Evolutionary conservation across 2,113 vertebrate genomes (phyloP).

Genomic region (Pedetes capensis): DNA sequence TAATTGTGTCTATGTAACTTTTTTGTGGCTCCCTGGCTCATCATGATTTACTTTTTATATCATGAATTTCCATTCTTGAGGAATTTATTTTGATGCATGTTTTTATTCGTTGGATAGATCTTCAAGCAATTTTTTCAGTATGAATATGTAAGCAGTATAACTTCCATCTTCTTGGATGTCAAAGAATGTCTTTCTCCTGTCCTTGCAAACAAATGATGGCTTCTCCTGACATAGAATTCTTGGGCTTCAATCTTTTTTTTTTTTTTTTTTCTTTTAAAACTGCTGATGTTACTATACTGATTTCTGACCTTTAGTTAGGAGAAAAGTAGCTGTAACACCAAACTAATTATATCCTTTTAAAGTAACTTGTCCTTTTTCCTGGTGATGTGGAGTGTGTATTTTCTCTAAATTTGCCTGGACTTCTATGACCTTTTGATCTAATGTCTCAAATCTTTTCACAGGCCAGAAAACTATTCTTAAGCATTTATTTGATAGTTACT

Average conservation of each 20-base stretch:
- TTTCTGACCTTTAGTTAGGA: conserved; percentile 51
- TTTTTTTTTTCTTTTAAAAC: conserved; percentile 25
- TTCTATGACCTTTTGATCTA: conserved; percentile 14
- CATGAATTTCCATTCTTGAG: not conserved
- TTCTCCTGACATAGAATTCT: not conserved
- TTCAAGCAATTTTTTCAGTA: conserved; percentile 26
- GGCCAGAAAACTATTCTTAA: not conserved
- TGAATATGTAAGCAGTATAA: not conserved
- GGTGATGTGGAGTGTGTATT: not conserved
- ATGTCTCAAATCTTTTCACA: not conserved
- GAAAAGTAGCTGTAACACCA: conserved; percentile 22
- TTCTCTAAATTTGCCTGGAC: conserved; percentile 2
- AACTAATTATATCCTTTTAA: conserved; percentile 57
- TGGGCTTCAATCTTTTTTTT: not conserved
- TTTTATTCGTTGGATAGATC: not conserved
- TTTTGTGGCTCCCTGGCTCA: not conserved
- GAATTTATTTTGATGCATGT: not conserved
- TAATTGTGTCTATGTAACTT: not conserved
- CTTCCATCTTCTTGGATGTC: conserved; percentile 4
- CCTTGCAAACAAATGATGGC: conserved; percentile 11
- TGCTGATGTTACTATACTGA: conserved; percentile 49
- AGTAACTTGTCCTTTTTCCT: not conserved
- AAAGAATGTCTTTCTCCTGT: conserved; percentile 22
- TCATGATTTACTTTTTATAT: not conserved
- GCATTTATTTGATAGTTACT: not conserved